These are phyloP conservation scores for Etheostoma spectabile DNA, from an alignment of 2,113 vertebrate species.

Conservation along the genomic window DNA sequence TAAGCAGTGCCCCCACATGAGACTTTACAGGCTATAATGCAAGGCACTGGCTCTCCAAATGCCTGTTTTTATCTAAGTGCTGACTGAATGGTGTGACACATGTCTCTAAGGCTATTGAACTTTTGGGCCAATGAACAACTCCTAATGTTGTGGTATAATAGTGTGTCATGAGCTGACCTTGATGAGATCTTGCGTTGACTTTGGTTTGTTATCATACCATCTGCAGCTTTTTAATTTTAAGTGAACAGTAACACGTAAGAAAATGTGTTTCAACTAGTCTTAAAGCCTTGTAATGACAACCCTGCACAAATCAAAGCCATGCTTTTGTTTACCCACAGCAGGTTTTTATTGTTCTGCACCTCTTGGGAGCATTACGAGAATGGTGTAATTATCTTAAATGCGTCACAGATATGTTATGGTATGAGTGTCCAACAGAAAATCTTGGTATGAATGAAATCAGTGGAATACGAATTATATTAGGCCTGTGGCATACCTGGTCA, in stretches of 20 bases:
- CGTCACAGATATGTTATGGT: constrained; percentile 13
- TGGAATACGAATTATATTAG: not conserved
- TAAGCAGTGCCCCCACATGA: constrained; percentile 64
- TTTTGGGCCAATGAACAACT: not conserved
- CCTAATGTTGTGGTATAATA: not conserved
- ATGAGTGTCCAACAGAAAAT: constrained; percentile 7
- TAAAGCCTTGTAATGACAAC: not conserved
- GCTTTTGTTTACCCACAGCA: constrained; percentile 18
- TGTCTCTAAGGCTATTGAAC: constrained; percentile 11
- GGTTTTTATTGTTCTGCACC: not conserved
- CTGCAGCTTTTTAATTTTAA: constrained; percentile 16
- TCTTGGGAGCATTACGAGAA: not conserved
- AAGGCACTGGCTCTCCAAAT: constrained; percentile 37
- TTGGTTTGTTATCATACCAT: not conserved
- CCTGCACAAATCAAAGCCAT: not conserved
- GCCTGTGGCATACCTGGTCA: constrained; percentile 16
- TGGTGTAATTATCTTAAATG: constrained; percentile 18
- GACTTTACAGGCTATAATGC: constrained; percentile 66
- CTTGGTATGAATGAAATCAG: constrained; percentile 2
- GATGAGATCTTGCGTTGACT: constrained; percentile 17
- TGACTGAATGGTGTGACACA: constrained; percentile 24
- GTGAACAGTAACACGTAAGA: constrained; percentile 11
- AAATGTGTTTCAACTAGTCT: constrained; percentile 3
- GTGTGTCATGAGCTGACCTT: not conserved
- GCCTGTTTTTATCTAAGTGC: not conserved